Base-by-base conservation (phyloP, 2,888 invertebrate species). In the Abrostola tripartita region DNA sequence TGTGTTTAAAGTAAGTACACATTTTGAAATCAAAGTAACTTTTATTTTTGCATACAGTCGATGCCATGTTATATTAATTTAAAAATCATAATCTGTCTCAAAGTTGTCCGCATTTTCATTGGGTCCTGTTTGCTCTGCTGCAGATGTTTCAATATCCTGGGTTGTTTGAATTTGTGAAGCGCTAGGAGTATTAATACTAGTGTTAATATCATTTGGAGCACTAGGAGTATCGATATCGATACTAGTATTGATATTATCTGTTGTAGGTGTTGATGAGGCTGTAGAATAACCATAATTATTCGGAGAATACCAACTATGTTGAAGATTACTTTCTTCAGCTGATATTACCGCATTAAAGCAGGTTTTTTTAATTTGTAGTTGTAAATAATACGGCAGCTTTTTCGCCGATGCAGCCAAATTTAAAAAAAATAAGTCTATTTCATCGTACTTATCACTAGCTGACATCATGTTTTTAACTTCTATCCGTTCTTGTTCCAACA, bases 1-100 rank as follows among this genome's bases (percentile, higher is more conserved):
- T 70, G 57, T 66, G 66, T 69, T 61, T 63, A 68, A 72, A 73
- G 61, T 70, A 69, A 73, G 69, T 65, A 68, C 69, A 52, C 65
- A 63, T 68, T 65, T 71, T 63, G 37, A 61, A 68, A 68, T 71
- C 59, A 68, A 68, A 66, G 57, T 66, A 63, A 63, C 52, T 65
- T 71, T 66, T 59, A 59, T 66, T 61, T 52, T 61, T 54, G 47
- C 50, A 51, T 52, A 59, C 42, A 59, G 59, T 59, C 41, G 53
- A 60, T 42, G 53, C 60, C 60, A 53, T 60, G 53, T 52, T 60
- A 53, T 47, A 52, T 60, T 49, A 60, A 60, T 60, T 60, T 52
- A 60, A 60, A 58, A 58, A 50, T 57, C 37, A 47, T 47, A 57
- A 58, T 58, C 42, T 50, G 37, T 58, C 24, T 58, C 47, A 51